Percentiles rank a stretch among this genome's conserved stretches.
Evolutionary conservation across 2,888 invertebrate genomes (phyloP).

Genomic region (Coelogynopora nodosa): DNA sequence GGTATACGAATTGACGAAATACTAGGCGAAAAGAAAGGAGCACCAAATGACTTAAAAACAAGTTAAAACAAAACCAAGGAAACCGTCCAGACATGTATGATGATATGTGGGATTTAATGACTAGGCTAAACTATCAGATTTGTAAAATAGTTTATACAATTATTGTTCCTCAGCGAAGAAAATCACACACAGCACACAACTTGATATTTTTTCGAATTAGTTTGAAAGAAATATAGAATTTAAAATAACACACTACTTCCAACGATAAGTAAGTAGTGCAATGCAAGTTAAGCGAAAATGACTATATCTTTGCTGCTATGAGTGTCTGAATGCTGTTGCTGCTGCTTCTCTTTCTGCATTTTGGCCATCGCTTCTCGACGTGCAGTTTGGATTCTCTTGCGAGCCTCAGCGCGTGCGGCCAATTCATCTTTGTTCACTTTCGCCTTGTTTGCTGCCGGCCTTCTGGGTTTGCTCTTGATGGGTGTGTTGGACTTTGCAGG

Average conservation of each 20-base stretch:
- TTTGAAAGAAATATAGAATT: neutral
- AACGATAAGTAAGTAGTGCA: neutral
- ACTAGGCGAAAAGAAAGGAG: conserved; percentile 22
- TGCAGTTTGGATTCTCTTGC: neutral
- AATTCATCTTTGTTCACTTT: neutral
- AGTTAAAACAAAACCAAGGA: neutral
- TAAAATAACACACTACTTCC: neutral
- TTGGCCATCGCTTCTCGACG: neutral
- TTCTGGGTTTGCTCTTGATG: no score
- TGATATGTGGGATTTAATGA: conserved; percentile 16
- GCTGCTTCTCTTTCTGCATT: neutral
- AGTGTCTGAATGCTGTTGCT: neutral
- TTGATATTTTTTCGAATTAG: neutral
- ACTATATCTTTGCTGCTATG: neutral
- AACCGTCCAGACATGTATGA: neutral
- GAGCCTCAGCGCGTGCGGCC: neutral
- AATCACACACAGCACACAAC: neutral
- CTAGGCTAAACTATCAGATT: neutral
- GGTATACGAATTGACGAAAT: no score
- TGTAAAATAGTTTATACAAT: neutral
- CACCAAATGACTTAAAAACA: neutral
- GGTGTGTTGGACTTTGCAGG: no score
- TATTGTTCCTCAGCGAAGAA: neutral
- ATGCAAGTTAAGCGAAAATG: neutral
- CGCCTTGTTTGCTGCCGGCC: no score